Base-by-base conservation (phyloP, 2,888 invertebrate genomes). In the Podotricha telesiphe region DNA sequence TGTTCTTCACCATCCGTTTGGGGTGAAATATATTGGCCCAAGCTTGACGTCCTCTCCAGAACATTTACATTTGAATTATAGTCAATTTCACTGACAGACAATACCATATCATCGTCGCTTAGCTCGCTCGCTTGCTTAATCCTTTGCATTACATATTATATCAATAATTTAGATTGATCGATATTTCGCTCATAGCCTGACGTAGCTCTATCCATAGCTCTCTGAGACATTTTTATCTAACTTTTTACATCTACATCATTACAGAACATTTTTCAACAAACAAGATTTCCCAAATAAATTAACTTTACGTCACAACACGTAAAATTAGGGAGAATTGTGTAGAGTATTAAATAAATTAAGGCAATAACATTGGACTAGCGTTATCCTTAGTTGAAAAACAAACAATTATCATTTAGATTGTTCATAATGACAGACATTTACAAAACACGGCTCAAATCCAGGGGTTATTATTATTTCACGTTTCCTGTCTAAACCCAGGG, bases 401-500 rank as follows among this genome's bases (percentile, higher is more conserved):
- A 59, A 59, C 28, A 59, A 59, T 59, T 59, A 59, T 6, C 59
- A 59, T 59, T 59, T 59, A 45, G 45, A 59, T 63, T 64, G 65
- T 71, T 68, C 45, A 66, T 67, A 69, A 71, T 61, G 71, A 67
- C 59, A 67, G 61, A 45, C 56, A 62, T 61, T 37, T 58, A 48
- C 48, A 67, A 70, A 74, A 67, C 62, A 51, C 75, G 67, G 72
- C 73, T 72, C 73, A 75, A 78, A 77, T 85, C 85, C 83, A 83
- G 83, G 81, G 72, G 79, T 78, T 79, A 77, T 78, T 75, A 78
- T 74, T 78, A 78, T 78, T 78, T 77, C 77, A 78, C 64, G 69
- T 73, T 68, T 71, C 65, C 72, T 74, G 73, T 74, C 82, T 82
- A 80, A 86, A 84, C 83, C 81, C 82, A 77, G 79, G 82, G 78